phyloP scores from a whole-genome alignment of 23 tunicate species.

The Phallusia fumigata region DNA sequence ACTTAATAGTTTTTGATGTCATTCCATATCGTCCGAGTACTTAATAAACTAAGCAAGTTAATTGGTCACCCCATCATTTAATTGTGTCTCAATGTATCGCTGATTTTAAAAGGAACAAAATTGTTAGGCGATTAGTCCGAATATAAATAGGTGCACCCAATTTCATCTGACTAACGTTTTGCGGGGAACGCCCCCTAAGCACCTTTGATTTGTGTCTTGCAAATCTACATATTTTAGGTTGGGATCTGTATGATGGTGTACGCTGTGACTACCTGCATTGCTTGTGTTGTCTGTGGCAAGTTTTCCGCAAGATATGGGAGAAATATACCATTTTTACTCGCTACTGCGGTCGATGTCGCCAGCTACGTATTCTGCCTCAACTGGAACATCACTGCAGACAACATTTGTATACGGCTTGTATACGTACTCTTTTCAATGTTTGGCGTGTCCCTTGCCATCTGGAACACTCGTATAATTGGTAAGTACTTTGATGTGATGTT shows the following conservation, averaged over 20 bases:
- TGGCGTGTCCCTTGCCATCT: conserved; percentile 41
- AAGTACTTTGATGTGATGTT: background rate
- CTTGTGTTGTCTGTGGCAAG: conserved; percentile 30
- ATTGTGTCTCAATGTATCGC: too few species aligned
- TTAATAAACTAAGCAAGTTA: too few species aligned
- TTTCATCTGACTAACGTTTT: too few species aligned
- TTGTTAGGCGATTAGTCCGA: too few species aligned
- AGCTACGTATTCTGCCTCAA: conserved; percentile 25
- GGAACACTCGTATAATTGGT: conserved; percentile 33
- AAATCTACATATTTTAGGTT: too few species aligned
- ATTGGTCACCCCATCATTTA: too few species aligned
- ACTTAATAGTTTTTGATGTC: too few species aligned
- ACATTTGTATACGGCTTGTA: conserved; percentile 13
- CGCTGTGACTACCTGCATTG: conserved; percentile 17
- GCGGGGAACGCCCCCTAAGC: too few species aligned
- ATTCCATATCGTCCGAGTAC: too few species aligned
- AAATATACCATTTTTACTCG: conserved; percentile 30
- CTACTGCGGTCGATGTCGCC: conserved; percentile 22
- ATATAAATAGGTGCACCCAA: too few species aligned
- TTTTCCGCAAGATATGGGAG: conserved; percentile 53
- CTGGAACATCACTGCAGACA: conserved; percentile 22
- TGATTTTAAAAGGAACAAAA: too few species aligned
- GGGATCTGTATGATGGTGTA: conserved; percentile 32
- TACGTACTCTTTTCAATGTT: conserved; percentile 32
- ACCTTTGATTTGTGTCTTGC: too few species aligned